These are phyloP conservation scores for Thalassoma bifasciatum DNA, from an alignment of 2,113 vertebrate genomes.

Conservation along the genomic window DNA sequence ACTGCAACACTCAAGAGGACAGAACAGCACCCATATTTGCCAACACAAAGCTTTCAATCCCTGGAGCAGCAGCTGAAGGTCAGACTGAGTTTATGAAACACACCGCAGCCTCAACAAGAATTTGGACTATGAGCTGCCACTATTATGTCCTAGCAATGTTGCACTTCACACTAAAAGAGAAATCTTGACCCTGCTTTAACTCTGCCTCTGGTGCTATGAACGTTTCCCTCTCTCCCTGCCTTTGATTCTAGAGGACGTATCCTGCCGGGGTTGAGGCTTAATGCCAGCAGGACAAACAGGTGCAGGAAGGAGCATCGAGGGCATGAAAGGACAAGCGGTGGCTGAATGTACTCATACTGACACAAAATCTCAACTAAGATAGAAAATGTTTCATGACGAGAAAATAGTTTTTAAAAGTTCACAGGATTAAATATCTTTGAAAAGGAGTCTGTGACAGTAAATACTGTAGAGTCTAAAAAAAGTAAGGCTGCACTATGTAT, in stretches of 20 bases:
- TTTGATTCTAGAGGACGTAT: constrained; percentile 38
- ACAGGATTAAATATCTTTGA: no score
- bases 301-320: constrained; percentile 37
- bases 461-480: neutral
- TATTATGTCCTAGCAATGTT: constrained; percentile 22
- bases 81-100: constrained; percentile 15
- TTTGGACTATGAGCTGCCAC: constrained; percentile 7
- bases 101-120: constrained; percentile 1
- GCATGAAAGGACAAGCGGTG: constrained; percentile 37
- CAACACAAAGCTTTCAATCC: constrained; percentile 7
- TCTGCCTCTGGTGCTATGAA: constrained; percentile 7
- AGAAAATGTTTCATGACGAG: neutral
- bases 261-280: constrained; percentile 41
- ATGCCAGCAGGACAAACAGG: constrained; percentile 57
- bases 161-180: constrained; percentile 15
- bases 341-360: neutral
- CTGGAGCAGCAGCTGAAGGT: constrained; percentile 9
- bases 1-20: constrained; percentile 5
- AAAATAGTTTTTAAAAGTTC: neutral
- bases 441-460: neutral
- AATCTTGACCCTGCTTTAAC: constrained; percentile 26
- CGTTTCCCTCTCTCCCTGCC: neutral
- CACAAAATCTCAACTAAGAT: neutral
- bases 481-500: neutral
- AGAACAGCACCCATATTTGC: constrained; percentile 5